A percentile compares a stretch with the other conserved stretches of the same genome.
Evolutionary conservation across 2,113 vertebrate genomes (phyloP).

Genomic region (Suncus etruscus): DNA sequence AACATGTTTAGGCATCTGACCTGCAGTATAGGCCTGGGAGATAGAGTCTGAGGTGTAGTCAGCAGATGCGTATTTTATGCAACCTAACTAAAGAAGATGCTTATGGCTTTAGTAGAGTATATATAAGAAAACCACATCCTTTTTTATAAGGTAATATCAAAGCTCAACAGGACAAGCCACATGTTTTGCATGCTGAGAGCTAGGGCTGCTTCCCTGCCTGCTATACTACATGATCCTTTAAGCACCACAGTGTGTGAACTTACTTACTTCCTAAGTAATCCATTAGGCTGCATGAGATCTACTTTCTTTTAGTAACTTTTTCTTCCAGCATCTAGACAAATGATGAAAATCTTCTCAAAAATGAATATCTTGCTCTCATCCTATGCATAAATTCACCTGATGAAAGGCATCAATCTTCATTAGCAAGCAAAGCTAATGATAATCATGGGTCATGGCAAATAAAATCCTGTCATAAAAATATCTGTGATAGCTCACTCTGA

Average conservation of each 20-base stretch:
- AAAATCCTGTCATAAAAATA: conserved; percentile 70
- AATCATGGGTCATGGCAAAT: conserved; percentile 39
- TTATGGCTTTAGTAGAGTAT: no score
- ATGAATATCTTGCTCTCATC: neutral
- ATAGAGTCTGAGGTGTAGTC: neutral
- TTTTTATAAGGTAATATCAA: no score
- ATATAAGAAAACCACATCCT: no score
- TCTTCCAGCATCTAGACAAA: conserved; percentile 46
- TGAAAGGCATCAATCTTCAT: conserved; percentile 63
- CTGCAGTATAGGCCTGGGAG: neutral
- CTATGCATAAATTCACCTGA: conserved; percentile 55
- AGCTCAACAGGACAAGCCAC: no score
- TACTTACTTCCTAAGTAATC: no score
- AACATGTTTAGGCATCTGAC: neutral
- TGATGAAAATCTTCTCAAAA: conserved; percentile 71
- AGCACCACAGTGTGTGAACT: no score
- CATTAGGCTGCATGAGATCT: neutral
- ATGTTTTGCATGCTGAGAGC: no score
- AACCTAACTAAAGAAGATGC: no score
- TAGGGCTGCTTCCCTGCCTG: no score
- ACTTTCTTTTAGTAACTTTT: conserved; percentile 63
- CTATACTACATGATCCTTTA: no score
- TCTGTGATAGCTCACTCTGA: conserved; percentile 21
- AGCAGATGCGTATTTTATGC: neutral
- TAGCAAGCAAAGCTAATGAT: conserved; percentile 68